Conservation (phyloP, 2,113 vertebrate species). For the Drymodes brunneopygia region DNA sequence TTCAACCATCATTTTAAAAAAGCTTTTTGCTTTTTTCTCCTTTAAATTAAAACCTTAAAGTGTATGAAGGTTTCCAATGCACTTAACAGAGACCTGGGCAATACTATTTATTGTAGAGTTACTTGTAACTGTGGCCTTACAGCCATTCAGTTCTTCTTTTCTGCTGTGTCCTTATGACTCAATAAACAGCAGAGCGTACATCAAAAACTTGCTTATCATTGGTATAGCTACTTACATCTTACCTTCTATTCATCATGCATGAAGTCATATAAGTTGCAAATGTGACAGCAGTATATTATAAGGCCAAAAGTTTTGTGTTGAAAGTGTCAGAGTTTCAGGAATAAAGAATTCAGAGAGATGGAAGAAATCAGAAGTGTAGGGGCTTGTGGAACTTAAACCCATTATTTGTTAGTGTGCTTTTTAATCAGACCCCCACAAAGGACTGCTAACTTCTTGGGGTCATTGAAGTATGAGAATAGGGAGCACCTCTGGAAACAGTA, state of each 20-base stretch:
- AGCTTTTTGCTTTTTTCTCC: background rate
- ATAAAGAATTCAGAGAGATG: background rate
- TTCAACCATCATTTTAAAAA: background rate
- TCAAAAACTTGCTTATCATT: background rate
- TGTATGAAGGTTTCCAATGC: background rate
- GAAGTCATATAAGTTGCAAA: background rate
- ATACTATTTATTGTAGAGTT: background rate
- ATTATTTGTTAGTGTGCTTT: background rate
- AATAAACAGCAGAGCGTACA: background rate
- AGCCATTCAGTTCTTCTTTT: background rate
- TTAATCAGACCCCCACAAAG: background rate
- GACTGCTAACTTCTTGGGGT: background rate
- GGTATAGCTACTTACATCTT: background rate
- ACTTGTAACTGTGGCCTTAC: background rate
- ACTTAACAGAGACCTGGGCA: background rate
- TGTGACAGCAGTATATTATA: background rate
- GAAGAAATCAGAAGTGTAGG: background rate
- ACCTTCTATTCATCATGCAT: background rate
- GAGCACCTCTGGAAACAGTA: background rate
- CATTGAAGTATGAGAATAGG: background rate
- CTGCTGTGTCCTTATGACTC: background rate
- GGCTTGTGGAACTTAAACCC: background rate
- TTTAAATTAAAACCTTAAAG: background rate
- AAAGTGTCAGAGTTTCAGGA: background rate
- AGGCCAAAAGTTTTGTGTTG: background rate